Evolutionary conservation across 2,888 invertebrate species (phyloP).

Genomic region (Macroteleia sp.): DNA sequence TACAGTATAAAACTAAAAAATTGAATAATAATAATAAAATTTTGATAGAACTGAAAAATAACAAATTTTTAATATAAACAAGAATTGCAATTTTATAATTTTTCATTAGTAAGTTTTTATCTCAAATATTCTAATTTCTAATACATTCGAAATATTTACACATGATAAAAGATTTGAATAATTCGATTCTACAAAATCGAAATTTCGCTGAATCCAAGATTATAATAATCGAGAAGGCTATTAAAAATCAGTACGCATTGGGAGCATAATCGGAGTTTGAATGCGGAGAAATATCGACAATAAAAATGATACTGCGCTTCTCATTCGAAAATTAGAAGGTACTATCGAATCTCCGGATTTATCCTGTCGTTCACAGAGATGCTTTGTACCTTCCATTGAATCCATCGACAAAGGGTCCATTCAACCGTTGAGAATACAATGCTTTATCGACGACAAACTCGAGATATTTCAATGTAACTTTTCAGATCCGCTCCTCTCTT

Average conservation of each 20-base stretch:
- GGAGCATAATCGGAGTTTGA: conserved; percentile 6
- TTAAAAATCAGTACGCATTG: conserved; percentile 25
- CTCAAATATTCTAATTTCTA: no score
- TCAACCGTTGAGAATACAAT: conserved; percentile 51
- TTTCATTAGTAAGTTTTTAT: no score
- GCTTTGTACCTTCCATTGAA: conserved; percentile 55
- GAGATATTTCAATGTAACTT: conserved; percentile 53
- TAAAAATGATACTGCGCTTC: conserved; percentile 40
- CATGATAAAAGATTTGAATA: background rate
- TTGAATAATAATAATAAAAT: no score
- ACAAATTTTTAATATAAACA: no score
- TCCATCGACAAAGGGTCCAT: conserved; percentile 44
- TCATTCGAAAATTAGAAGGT: conserved; percentile 37
- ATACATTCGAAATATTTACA: no score
- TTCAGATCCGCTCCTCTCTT: conserved; percentile 16
- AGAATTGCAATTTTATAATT: no score
- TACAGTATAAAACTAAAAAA: no score
- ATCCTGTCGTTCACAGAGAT: conserved; percentile 36
- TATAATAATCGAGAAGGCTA: conserved; percentile 22
- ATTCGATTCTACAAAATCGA: background rate
- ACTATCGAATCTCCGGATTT: conserved; percentile 24
- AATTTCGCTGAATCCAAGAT: conserved; percentile 23
- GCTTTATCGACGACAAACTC: conserved; percentile 57
- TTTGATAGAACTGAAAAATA: no score
- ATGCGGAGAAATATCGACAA: conserved; percentile 19